A percentile compares a stretch with the other conserved stretches of the same genome.
Evolutionary conservation across 2,888 invertebrate genomes (phyloP).

Genomic region (Cryptocephalus moraei): DNA sequence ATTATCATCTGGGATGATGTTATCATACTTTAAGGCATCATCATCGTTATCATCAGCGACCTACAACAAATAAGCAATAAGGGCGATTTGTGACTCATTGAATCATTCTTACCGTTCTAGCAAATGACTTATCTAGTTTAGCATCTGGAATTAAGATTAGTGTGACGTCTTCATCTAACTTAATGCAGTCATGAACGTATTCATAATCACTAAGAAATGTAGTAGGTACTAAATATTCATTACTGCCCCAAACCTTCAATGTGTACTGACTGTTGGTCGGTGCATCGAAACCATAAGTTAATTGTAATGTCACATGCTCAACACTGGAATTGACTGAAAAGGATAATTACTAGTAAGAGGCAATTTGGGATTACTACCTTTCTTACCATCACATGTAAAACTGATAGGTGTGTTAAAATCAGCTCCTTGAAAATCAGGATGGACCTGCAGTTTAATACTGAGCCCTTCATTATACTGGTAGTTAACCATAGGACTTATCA

Average conservation of each 20-base stretch:
- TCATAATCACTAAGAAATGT: constrained; percentile 81
- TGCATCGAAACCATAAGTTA: constrained; percentile 69
- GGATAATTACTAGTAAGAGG: constrained; percentile 60
- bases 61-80: constrained; percentile 26
- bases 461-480: constrained; percentile 66
- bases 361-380: constrained; percentile 52
- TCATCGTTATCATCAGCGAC: constrained; percentile 71
- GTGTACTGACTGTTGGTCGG: constrained; percentile 42
- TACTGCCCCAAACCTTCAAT: constrained; percentile 73
- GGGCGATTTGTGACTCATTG: neutral
- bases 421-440: constrained; percentile 44
- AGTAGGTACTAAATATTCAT: constrained; percentile 80
- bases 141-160: constrained; percentile 56
- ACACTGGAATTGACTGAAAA: constrained; percentile 74
- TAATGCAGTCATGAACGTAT: constrained; percentile 88
- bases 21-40: constrained; percentile 63
- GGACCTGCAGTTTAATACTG: constrained; percentile 83
- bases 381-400: constrained; percentile 86
- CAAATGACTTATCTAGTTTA: constrained; percentile 58
- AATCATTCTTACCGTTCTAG: constrained; percentile 53
- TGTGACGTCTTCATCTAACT: constrained; percentile 79
- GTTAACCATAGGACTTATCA: constrained; percentile 79
- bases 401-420: constrained; percentile 53
- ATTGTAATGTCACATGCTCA: constrained; percentile 76
- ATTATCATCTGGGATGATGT: constrained; percentile 67